These are phyloP conservation scores for Garrulus glandarius DNA, from an alignment of 2,797 vertebrate genomes.

Conservation along the genomic window DNA sequence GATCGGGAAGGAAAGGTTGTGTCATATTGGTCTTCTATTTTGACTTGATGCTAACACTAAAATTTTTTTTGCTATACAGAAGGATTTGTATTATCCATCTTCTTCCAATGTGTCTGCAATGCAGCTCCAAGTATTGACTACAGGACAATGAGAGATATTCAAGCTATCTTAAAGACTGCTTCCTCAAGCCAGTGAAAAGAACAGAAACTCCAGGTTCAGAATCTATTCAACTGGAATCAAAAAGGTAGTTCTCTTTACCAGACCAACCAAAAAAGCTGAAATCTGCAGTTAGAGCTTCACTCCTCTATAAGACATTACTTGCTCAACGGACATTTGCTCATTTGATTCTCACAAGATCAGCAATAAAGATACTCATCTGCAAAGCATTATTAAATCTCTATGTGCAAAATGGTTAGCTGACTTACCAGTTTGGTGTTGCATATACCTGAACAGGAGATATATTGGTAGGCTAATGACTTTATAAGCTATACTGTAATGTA, in stretches of 20 bases:
- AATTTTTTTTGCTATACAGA: not conserved
- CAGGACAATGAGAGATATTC: not conserved
- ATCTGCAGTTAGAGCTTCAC: not conserved
- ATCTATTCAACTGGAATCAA: not conserved
- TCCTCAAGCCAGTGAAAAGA: not conserved
- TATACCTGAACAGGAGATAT: not conserved
- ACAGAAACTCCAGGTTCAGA: not conserved
- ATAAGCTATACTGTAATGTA: not conserved
- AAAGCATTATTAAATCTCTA: not conserved
- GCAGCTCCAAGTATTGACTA: not conserved
- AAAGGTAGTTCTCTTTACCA: not conserved
- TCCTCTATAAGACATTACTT: too few relatives aligned
- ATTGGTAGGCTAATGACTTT: not conserved
- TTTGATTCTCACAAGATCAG: not conserved
- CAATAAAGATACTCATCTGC: not conserved
- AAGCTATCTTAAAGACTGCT: not conserved
- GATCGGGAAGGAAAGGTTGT: not conserved
- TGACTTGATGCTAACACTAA: not conserved
- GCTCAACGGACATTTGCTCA: not conserved
- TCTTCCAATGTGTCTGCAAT: not conserved
- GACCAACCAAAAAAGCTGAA: not conserved
- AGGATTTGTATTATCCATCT: not conserved
- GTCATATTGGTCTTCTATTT: not conserved
- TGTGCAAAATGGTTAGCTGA: not conserved
- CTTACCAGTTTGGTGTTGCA: not conserved